These are phyloP conservation scores for Todiramphus saurophagus DNA, from an alignment of 2,113 vertebrate species.

Conservation along the genomic window DNA sequence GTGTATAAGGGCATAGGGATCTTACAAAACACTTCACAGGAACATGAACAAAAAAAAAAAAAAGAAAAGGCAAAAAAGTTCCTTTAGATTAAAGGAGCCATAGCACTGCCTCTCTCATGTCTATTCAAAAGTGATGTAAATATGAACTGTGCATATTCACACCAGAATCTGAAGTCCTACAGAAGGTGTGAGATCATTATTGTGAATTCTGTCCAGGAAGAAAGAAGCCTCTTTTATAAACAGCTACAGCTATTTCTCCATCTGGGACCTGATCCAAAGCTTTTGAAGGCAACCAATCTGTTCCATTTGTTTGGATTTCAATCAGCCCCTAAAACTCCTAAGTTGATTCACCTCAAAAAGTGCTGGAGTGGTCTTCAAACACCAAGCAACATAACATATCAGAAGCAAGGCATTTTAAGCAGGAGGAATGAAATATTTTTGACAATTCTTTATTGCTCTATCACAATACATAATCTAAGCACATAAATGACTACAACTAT, in stretches of 20 bases:
- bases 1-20: neutral
- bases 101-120: neutral
- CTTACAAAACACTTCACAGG: neutral
- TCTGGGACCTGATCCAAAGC: neutral
- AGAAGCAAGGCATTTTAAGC: neutral
- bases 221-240: neutral
- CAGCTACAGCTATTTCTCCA: neutral
- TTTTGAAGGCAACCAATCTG: neutral
- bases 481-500: neutral
- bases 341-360: neutral
- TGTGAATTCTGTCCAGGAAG: neutral
- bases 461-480: neutral
- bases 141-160: neutral
- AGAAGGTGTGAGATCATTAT: neutral
- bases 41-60: neutral
- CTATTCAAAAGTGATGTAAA: neutral
- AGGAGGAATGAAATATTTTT: neutral
- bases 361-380: neutral
- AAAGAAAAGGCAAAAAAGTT: neutral
- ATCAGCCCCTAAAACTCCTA: neutral
- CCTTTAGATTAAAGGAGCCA: neutral
- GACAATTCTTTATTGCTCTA: neutral
- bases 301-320: neutral
- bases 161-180: neutral
- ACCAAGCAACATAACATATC: neutral